Conservation (phyloP, 2,888 invertebrate genomes). For the Ophonus ardosiacus region DNA sequence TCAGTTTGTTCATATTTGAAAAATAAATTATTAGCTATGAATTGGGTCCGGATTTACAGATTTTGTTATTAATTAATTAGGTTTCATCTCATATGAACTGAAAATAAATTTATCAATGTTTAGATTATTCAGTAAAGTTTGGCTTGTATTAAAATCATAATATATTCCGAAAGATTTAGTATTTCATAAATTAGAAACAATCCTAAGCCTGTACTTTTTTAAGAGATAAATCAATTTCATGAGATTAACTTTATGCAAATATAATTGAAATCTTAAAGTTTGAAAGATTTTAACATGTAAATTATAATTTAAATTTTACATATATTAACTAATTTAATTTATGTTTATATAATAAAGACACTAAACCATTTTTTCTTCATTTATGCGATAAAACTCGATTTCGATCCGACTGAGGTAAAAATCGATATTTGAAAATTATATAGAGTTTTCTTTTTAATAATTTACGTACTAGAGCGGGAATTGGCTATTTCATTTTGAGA, state of each 20-base stretch:
- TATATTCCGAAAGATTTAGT: background rate
- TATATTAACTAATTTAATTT: background rate
- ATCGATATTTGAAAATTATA: too few relatives aligned
- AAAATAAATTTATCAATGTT: background rate
- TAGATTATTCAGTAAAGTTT: background rate
- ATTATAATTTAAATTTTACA: conserved; percentile 9
- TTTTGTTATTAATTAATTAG: background rate
- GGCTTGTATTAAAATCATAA: background rate
- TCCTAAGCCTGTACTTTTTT: conserved; percentile 11
- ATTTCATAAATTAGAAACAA: conserved; percentile 8
- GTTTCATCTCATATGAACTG: background rate
- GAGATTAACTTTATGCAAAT: conserved; percentile 32
- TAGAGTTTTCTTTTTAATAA: too few relatives aligned
- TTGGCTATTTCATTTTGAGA: too few relatives aligned
- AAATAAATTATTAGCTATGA: conserved; percentile 3
- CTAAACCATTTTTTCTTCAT: too few relatives aligned
- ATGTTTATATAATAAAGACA: background rate
- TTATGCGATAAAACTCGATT: too few relatives aligned
- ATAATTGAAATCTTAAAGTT: conserved; percentile 13
- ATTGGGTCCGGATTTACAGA: background rate
- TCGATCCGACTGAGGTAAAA: too few relatives aligned
- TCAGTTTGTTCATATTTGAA: conserved; percentile 1
- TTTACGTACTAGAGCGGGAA: too few relatives aligned
- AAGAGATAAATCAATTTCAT: conserved; percentile 27
- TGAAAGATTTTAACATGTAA: conserved; percentile 16